A percentile compares a stretch with the other conserved stretches of the same genome.
phyloP scores from a whole-genome alignment of 1,140 invertebrate species.

The Galendromus occidentalis region DNA sequence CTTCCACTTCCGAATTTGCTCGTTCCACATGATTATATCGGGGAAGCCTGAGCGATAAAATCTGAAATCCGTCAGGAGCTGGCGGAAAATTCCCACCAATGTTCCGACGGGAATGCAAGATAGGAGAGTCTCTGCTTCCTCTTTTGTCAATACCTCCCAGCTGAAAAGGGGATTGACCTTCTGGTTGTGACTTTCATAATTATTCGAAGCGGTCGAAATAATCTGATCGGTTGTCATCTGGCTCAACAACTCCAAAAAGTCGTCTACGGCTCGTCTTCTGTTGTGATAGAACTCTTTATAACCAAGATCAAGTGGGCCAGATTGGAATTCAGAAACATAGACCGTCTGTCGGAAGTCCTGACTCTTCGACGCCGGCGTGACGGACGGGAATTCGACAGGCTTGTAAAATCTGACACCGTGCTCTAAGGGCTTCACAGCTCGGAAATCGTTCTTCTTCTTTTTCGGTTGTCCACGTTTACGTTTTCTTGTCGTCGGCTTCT shows the following conservation, averaged over 20 bases:
- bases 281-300: conserved; percentile 3
- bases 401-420: background rate
- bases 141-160: background rate
- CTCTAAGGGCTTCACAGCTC: background rate
- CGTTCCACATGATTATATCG: background rate
- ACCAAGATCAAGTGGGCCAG: background rate
- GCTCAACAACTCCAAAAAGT: background rate
- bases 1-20: background rate
- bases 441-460: background rate
- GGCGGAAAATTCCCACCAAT: background rate
- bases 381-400: background rate
- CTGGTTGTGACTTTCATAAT: background rate
- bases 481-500: background rate
- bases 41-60: conserved; percentile 7
- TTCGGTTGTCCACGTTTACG: background rate
- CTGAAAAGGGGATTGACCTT: conserved; percentile 1
- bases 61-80: background rate
- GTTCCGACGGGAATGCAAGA: background rate
- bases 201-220: background rate
- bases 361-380: background rate
- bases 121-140: background rate
- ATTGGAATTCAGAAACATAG: conserved; percentile 1
- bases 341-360: background rate
- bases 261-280: background rate
- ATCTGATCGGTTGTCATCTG: background rate